Conservation (phyloP, 92 coral and sea anemone species). For the Porites divaricata region DNA sequence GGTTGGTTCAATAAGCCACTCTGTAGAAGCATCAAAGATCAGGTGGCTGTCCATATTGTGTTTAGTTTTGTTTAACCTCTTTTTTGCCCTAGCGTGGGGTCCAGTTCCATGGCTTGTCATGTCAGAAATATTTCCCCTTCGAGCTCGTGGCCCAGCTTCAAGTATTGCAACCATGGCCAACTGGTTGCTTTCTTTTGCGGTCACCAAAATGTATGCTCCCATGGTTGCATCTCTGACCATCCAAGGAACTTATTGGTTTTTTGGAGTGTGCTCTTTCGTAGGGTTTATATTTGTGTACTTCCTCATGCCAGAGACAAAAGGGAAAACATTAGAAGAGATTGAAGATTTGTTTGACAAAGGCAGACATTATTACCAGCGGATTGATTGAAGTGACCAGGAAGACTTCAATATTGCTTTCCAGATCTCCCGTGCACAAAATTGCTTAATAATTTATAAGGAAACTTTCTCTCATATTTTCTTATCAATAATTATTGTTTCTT, state of each 20-base stretch:
- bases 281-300: conserved; percentile 79
- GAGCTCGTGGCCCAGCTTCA: conserved; percentile 87
- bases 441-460: too few species aligned
- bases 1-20: conserved; percentile 31
- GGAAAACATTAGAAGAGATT: conserved; percentile 88
- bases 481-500: too few species aligned
- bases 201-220: conserved; percentile 68
- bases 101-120: conserved; percentile 95
- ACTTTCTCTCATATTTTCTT: too few species aligned
- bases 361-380: conserved; percentile 7
- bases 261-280: conserved; percentile 68
- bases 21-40: conserved; percentile 62
- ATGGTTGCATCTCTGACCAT: conserved; percentile 54
- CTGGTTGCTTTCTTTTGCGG: conserved; percentile 76
- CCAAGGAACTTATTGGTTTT: conserved; percentile 89
- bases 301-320: conserved; percentile 92
- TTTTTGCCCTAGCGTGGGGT: conserved; percentile 90
- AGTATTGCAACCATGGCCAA: conserved; percentile 76
- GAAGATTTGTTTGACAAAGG: conserved; percentile 70
- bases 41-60: conserved; percentile 82
- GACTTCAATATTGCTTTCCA: not conserved
- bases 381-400: not conserved
- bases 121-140: conserved; percentile 90
- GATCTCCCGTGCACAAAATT: too few species aligned
- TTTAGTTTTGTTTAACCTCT: conserved; percentile 56